phyloP scores from a whole-genome alignment of 2,113 vertebrate species.

The Paradoxurus hermaphroditus region DNA sequence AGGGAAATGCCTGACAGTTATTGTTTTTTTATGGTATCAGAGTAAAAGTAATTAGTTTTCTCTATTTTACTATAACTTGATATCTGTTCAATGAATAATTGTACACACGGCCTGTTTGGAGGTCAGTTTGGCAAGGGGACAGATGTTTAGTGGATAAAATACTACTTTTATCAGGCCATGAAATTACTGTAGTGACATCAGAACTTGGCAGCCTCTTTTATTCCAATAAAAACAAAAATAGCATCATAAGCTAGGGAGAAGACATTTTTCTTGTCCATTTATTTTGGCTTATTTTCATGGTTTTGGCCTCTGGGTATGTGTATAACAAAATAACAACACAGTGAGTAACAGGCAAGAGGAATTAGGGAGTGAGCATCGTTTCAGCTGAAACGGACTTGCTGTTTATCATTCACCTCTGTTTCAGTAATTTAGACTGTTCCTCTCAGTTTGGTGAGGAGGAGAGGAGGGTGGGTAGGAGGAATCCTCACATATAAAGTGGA shows the following conservation, averaged over 20 bases:
- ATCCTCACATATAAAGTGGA: not conserved
- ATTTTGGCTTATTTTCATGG: slow-evolving; percentile 63
- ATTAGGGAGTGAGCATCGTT: not conserved
- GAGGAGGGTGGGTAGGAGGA: not conserved
- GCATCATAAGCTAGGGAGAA: slow-evolving; percentile 40
- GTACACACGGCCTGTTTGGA: slow-evolving; percentile 23
- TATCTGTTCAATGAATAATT: slow-evolving; percentile 49
- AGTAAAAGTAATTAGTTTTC: slow-evolving; percentile 53
- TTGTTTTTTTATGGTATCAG: slow-evolving; percentile 40
- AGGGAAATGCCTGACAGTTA: slow-evolving; percentile 51
- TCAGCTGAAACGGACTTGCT: not conserved
- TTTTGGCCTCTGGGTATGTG: slow-evolving; percentile 32
- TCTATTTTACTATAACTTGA: slow-evolving; percentile 52
- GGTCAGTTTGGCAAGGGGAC: slow-evolving; percentile 54
- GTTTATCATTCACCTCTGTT: not conserved
- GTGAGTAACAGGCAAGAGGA: not conserved
- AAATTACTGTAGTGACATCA: slow-evolving; percentile 66
- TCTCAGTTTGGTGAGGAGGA: not conserved
- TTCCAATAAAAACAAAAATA: slow-evolving; percentile 69
- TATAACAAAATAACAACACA: slow-evolving; percentile 53
- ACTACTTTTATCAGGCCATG: slow-evolving; percentile 57
- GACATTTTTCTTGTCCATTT: slow-evolving; percentile 59
- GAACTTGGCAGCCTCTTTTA: slow-evolving; percentile 65
- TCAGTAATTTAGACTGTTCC: not conserved
- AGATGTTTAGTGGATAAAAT: slow-evolving; percentile 56